A percentile compares a stretch with the other conserved stretches of the same genome.
Conservation (phyloP, 2,113 vertebrate genomes). For the Ondatra zibethicus region DNA sequence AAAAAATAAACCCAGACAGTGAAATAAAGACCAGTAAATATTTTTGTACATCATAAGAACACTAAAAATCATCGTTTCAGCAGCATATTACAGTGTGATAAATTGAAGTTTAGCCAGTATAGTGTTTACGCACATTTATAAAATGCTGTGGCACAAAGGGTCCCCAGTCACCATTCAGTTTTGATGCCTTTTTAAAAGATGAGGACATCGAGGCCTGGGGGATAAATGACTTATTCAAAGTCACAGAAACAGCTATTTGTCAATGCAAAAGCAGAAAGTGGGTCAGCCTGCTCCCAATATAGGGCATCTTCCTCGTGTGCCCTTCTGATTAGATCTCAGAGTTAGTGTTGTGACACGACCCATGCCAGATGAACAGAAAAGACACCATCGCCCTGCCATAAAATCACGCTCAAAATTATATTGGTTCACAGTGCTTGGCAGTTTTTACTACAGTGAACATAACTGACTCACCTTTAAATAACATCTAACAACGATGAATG, state of each 20-base stretch:
- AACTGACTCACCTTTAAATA: not conserved
- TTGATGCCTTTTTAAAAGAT: not conserved
- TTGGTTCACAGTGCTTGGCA: not conserved
- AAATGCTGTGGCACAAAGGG: not conserved
- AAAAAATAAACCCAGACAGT: conserved; percentile 4
- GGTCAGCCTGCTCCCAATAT: not conserved
- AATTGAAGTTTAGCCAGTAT: not conserved
- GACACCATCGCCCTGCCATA: not conserved
- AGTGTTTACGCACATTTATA: not conserved
- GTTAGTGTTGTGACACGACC: not conserved
- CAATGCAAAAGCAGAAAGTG: conserved; percentile 8
- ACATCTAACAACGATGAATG: not conserved
- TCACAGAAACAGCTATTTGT: not conserved
- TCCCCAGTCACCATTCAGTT: not conserved
- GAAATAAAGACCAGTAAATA: not conserved
- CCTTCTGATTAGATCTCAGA: not conserved
- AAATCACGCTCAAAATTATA: conserved; percentile 27
- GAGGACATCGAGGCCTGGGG: not conserved
- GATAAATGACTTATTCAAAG: conserved; percentile 43
- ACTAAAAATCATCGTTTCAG: not conserved
- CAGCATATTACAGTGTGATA: not conserved
- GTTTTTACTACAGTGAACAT: not conserved
- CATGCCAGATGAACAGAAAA: not conserved
- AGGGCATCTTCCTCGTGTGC: not conserved
- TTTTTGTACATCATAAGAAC: conserved; percentile 26